These are phyloP conservation scores for Potamarius usumacintae DNA, from an alignment of 2,113 vertebrate genomes.

Conservation along the genomic window DNA sequence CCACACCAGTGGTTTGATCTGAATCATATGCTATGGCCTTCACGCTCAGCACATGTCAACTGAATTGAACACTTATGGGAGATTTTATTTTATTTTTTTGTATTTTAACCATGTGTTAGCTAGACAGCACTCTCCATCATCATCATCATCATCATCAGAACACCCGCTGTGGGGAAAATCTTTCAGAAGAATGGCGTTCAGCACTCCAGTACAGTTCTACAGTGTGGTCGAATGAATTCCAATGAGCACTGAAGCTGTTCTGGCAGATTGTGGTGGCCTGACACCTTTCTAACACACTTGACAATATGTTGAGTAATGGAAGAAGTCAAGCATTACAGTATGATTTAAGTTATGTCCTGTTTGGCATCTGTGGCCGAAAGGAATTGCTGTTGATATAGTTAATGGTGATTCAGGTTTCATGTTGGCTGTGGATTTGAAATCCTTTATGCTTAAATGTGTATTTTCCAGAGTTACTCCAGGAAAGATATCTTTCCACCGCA, in stretches of 20 bases:
- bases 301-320: constrained; percentile 33
- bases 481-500: constrained; percentile 44
- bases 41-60: background rate
- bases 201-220: background rate
- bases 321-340: constrained; percentile 28
- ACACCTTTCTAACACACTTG: constrained; percentile 20
- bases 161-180: background rate
- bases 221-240: background rate
- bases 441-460: constrained; percentile 32
- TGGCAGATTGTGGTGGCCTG: constrained; percentile 4
- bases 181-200: background rate
- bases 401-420: constrained; percentile 2
- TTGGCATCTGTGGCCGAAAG: background rate
- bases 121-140: background rate
- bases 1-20: background rate
- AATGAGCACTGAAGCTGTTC: background rate
- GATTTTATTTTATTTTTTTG: background rate
- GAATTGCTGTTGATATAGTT: constrained; percentile 25
- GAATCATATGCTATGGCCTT: background rate
- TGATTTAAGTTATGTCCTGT: constrained; percentile 20
- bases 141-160: background rate
- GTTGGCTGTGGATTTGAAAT: constrained; percentile 17
- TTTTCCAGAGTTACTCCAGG: constrained; percentile 37
- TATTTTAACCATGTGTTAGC: too few species aligned
- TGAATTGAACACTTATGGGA: too few species aligned